Evolutionary conservation across 2,888 invertebrate species (phyloP), one percentile per base, ranked within the genome.

Genomic region (Tenthredo amoena): DNA sequence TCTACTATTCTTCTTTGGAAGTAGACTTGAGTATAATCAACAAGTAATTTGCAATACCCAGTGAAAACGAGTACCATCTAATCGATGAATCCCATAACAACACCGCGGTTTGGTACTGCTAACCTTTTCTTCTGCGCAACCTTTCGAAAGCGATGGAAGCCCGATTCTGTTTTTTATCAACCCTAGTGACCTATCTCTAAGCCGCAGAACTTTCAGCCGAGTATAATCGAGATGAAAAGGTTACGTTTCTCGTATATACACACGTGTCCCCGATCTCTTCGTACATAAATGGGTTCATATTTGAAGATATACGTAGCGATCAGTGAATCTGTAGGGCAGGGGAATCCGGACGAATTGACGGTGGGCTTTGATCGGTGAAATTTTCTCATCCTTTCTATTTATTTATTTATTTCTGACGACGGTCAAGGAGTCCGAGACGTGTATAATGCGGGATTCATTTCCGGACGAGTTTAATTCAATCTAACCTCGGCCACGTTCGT

Each of bases 391-490:
- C 21, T 62, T 62, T 26, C 7, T 62, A 50, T 47, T 55, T 31
- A 7, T 21, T 18, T 31, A 34, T 31, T 62, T 62, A 10, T 58
- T 37, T 62, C 62, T 77, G 81, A 81, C 81, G 62, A 81, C 81
- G 77, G 77, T 77, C 81, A 81, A 62, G 81, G 37, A 62, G 55
- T 15, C 34, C 34, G 55, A 77, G 77, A 74, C 72, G 43, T 12
- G 34, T 40, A 50, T 81, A 81, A 81, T 81, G 81, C 81, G 81
- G 81, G 81, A 62, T 81, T 62, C 81, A 62, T 81, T 81, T 81
- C 81, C 81, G 58, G 81, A 15, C 26, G 81, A 40, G 62, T 81
- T 81, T 81, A 81, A 81, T 81, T 81, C 81, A 81, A 81, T 81
- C 81, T 81, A 50, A 31, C 4, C 40, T 18, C 81, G 34, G 37